A percentile compares a stretch with the other conserved stretches of the same genome.
Conservation (phyloP, 2,797 vertebrate genomes). For the Arctocebus calabarensis region DNA sequence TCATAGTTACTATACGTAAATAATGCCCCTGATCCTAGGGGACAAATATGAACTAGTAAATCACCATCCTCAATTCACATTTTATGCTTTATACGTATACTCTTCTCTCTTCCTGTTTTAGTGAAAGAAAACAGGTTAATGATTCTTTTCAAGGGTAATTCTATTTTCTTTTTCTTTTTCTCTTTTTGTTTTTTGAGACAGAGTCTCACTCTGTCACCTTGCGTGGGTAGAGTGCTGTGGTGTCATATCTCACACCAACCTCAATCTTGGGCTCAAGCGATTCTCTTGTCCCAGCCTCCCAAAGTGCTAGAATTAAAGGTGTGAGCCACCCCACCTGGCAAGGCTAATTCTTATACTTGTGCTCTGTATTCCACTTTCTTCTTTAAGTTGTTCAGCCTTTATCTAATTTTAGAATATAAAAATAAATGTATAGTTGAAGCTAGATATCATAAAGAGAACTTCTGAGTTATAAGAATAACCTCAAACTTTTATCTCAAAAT, state of each 20-base stretch:
- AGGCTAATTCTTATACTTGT: not conserved
- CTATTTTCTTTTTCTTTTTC: not conserved
- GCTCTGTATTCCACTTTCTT: not conserved
- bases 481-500: slow-evolving; percentile 21
- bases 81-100: not conserved
- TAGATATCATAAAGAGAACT: not conserved
- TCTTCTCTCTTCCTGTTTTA: not conserved
- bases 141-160: slow-evolving; percentile 12
- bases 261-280: too few relatives aligned
- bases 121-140: not conserved
- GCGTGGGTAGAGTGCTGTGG: too few relatives aligned
- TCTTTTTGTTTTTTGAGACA: too few relatives aligned
- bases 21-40: not conserved
- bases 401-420: not conserved
- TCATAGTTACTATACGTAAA: not conserved
- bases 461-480: slow-evolving; percentile 19
- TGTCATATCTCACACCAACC: too few relatives aligned
- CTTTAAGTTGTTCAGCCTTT: not conserved
- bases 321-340: not conserved
- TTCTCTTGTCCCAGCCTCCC: too few relatives aligned
- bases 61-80: not conserved
- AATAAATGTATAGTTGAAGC: not conserved
- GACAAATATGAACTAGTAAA: not conserved
- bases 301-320: too few relatives aligned
- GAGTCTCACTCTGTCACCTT: too few relatives aligned